These are phyloP conservation scores for Opisthocomus hoazin DNA, from an alignment of 2,113 vertebrate species.

Conservation along the genomic window DNA sequence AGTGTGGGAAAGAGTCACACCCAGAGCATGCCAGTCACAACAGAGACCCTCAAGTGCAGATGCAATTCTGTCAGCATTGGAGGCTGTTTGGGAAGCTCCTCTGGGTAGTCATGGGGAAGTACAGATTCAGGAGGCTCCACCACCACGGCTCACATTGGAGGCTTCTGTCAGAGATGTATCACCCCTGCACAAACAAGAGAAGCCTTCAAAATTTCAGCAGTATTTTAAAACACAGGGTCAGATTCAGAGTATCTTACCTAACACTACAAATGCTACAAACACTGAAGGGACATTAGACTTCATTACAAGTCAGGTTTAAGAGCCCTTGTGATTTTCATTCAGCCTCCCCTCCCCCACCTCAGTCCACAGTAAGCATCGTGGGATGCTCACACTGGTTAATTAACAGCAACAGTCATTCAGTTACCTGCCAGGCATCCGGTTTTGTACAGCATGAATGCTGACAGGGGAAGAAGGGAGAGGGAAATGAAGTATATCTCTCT, in stretches of 20 bases:
- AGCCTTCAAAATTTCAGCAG: not conserved
- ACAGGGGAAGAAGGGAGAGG: not conserved
- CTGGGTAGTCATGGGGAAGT: not conserved
- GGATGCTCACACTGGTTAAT: not conserved
- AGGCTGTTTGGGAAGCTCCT: not conserved
- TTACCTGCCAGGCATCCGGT: not conserved
- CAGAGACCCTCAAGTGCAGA: not conserved
- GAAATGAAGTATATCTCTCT: not conserved
- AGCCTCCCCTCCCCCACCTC: not conserved
- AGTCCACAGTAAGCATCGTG: not conserved
- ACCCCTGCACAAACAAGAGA: not conserved
- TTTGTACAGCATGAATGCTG: not conserved
- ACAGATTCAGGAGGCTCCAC: not conserved
- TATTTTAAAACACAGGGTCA: not conserved
- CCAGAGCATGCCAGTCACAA: rapidly evolving
- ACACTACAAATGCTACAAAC: not conserved
- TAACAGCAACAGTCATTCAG: not conserved
- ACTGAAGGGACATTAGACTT: not conserved
- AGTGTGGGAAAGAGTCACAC: not conserved
- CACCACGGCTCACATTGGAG: not conserved
- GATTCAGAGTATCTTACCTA: not conserved
- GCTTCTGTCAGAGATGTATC: not conserved
- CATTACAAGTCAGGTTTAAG: not conserved
- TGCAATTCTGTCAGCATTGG: not conserved
- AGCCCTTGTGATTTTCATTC: not conserved